Percentiles rank a stretch among this genome's conserved stretches.
Evolutionary conservation across 2,888 invertebrate species (phyloP).

Genomic region (Athalia circularis): DNA sequence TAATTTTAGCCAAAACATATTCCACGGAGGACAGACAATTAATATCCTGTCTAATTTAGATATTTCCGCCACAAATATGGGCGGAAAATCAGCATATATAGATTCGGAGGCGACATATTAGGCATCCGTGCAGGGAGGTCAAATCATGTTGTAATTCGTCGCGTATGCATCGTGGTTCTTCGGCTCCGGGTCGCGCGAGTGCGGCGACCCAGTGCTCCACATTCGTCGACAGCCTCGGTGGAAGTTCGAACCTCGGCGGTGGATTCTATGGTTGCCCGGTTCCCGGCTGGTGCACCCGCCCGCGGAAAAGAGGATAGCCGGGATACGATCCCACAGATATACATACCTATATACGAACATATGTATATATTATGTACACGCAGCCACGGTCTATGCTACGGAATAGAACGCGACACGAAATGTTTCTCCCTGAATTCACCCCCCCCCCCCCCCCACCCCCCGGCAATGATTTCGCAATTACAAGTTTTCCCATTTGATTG

Average conservation of each 20-base stretch:
- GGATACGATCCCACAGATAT: not conserved
- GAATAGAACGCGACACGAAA: too few relatives aligned
- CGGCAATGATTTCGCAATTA: too few relatives aligned
- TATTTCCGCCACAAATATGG: constrained; percentile 2
- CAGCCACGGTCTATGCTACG: too few relatives aligned
- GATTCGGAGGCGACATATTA: not conserved
- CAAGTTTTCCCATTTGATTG: too few relatives aligned
- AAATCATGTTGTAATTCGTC: constrained; percentile 39
- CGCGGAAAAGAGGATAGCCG: not conserved
- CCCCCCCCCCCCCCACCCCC: too few relatives aligned
- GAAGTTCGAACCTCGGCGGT: constrained; percentile 41
- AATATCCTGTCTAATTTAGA: not conserved
- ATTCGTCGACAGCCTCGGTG: constrained; percentile 60
- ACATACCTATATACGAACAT: too few relatives aligned
- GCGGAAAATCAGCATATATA: not conserved
- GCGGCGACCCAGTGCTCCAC: constrained; percentile 73
- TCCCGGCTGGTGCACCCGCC: constrained; percentile 21
- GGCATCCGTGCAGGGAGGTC: not conserved
- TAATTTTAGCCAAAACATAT: too few relatives aligned
- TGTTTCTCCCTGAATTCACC: too few relatives aligned
- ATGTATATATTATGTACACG: too few relatives aligned
- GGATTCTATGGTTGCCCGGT: constrained; percentile 39
- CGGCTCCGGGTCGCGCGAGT: constrained; percentile 58
- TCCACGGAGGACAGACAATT: too few relatives aligned
- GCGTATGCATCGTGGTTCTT: constrained; percentile 40